Evolutionary conservation across 2,888 invertebrate species (phyloP), one percentile per base, ranked within the genome.

Genomic region (Drosophila anomalata): DNA sequence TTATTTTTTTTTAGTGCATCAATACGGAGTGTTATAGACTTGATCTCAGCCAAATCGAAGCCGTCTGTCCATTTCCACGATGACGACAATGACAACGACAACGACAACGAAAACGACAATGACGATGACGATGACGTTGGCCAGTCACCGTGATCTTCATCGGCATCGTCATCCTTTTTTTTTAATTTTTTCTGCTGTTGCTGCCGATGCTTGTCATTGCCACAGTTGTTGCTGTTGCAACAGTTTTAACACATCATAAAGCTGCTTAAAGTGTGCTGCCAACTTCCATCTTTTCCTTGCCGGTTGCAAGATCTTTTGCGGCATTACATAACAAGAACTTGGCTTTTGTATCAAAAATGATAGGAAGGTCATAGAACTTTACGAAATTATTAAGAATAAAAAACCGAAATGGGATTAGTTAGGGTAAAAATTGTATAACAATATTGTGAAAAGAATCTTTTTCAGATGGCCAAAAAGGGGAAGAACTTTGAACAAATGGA

Each of bases 211-310:
- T 54, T 36, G 71, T 69, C 69, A 69, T 61, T 71, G 69, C 62
- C 11, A 36, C 46, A 62, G 69, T 61, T 69, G 69, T 71, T 71
- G 69, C 44, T 36, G 36, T 36, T 71, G 85, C 86, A 79, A 82
- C 88, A 77, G 72, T 85, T 87, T 84, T 84, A 88, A 86, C 84
- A 84, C 84, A 87, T 88, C 80, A 74, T 82, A 79, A 87, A 83
- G 88, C 80, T 69, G 78, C 85, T 86, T 84, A 76, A 77, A 84
- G 78, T 82, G 86, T 86, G 63, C 70, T 65, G 46, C 42, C 41
- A 42, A 22, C 26, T 14, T n/a, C 44, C 44, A 29, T 6, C 31
- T 47, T 42, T 11, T 17, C 22, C 17, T 17, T 12, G 11, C 44
- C 24, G 52, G 44, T 51, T 51, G 56, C 56, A 66, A 55, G 57